Evolutionary conservation across 2,113 vertebrate species (phyloP), one percentile per base, ranked within the genome.

Genomic region (Trogon surrucura): DNA sequence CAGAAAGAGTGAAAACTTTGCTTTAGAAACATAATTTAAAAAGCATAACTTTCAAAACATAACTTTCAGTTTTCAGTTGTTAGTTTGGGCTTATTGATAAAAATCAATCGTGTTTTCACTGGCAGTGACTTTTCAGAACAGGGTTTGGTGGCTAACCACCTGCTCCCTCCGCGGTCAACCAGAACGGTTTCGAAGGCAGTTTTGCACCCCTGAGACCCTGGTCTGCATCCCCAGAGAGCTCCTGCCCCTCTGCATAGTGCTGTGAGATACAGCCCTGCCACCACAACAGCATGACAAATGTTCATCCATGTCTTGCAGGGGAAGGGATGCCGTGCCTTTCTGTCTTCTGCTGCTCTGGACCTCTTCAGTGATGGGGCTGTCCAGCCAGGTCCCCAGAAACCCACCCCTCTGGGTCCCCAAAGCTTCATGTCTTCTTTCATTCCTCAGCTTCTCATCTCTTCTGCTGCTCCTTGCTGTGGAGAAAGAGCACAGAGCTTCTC

Each of bases 61-160:
- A 41, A 81, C 73, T 93, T 93, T 80, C 85, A 64, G 30, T 77
- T 95, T 89, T 84, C 69, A 73, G 19, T 70, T 80, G 27, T 77
- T 91, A 26, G 34, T 88, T 91, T 73, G 38, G 50, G 41, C 65
- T 89, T 87, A 87, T 89, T 89, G 82, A 88, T 93, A 91, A 87
- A 91, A 89, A 80, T 89, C 79, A 48, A 87, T 34, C 15, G 16
- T 18, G 10, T 73, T 91, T 89, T 66, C 65, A 62, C 70, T 85
- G 74, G 22, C 85, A 81, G 61, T 61, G 65, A 29, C 44, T 77
- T 87, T 87, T 58, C 78, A 89, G 85, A 78, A 64, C 41, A 51
- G 53, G 50, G 34, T 92, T 94, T 89, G 73, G 88, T 89, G 82
- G 69, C 85, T 91, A 90, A 92, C 70, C 89, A 74, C 56, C n/a